A percentile compares a stretch with the other conserved stretches of the same genome.
These are phyloP conservation scores for Nestor notabilis DNA, from an alignment of 2,113 vertebrate genomes.

Conservation along the genomic window DNA sequence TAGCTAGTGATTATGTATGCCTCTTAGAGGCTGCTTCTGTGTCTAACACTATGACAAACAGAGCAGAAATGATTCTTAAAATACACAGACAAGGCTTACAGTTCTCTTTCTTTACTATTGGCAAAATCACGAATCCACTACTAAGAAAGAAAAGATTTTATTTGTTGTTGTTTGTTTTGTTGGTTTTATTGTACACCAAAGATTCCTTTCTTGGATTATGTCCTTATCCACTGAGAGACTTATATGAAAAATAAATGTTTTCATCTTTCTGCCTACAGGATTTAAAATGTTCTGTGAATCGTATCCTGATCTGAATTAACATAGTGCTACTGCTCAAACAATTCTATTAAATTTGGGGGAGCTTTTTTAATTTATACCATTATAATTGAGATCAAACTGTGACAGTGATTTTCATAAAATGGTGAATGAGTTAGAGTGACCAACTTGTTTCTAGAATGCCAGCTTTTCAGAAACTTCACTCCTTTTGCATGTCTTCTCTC, in stretches of 20 bases:
- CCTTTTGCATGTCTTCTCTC: background rate
- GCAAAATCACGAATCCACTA: background rate
- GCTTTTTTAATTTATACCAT: background rate
- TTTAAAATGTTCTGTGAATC: background rate
- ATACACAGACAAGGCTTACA: background rate
- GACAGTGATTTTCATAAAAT: background rate
- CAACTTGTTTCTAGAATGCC: background rate
- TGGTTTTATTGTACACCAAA: background rate
- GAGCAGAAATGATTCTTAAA: constrained; percentile 23
- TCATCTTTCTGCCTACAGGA: background rate
- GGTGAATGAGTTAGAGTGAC: background rate
- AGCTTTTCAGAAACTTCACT: background rate
- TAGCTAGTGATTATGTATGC: background rate
- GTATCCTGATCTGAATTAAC: background rate
- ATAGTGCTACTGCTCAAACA: background rate
- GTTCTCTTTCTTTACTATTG: background rate
- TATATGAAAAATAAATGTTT: background rate
- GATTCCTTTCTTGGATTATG: background rate
- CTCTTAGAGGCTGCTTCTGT: background rate
- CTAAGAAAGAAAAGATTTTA: background rate
- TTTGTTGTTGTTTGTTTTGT: background rate
- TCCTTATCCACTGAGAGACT: background rate
- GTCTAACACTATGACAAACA: background rate
- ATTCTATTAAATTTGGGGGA: background rate
- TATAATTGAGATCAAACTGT: background rate